Base-by-base conservation (phyloP, 2,888 invertebrate genomes). In the Myopa testacea region DNA sequence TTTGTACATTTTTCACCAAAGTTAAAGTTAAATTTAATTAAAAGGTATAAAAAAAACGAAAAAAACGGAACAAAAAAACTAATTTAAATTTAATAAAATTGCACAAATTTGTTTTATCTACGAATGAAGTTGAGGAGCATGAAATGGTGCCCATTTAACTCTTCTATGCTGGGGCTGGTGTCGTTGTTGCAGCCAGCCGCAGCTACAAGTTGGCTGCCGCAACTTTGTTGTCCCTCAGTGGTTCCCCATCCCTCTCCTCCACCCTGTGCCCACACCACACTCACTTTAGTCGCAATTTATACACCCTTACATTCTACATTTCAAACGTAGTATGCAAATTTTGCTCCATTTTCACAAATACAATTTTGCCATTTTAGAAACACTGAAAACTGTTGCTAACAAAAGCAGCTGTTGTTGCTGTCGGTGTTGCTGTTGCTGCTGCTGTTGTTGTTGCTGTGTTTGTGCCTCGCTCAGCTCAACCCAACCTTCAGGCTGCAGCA, bases 311-410 rank as follows among this genome's bases (percentile, higher is more conserved):
- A 8, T 3, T 2, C 14, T 65, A 38, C 65, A 65, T 65, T 65
- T 65, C 14, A 38, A 38, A 38, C 65, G 65, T 4, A 37, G 38
- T 37, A 65, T 65, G 65, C 65, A 65, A 65, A 65, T 65, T 65
- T 34, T 65, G 38, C 65, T 65, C 65, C 37, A 65, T 37, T 37
- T 65, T 65, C 38, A 3, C 37, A 14, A 65, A 65, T 65, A 65
- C 34, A 65, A 65, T 65, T 65, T 65, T 12, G 38, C 37, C 65
- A 16, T 38, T 65, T 65, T 12, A 8, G 34, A 65, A 34, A 38
- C 65, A 34, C 16, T 26, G 65, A 65, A 63, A 65, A 65, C 65
- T 65, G 65, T 65, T 65, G 65, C 65, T 65, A 65, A 38, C 38
- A 37, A 34, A 34, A 38, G 37, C 38, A 65, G 65, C 38, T 65